Evolutionary conservation across 2,888 invertebrate species (phyloP).

Genomic region (Drosophila melanosoma): DNA sequence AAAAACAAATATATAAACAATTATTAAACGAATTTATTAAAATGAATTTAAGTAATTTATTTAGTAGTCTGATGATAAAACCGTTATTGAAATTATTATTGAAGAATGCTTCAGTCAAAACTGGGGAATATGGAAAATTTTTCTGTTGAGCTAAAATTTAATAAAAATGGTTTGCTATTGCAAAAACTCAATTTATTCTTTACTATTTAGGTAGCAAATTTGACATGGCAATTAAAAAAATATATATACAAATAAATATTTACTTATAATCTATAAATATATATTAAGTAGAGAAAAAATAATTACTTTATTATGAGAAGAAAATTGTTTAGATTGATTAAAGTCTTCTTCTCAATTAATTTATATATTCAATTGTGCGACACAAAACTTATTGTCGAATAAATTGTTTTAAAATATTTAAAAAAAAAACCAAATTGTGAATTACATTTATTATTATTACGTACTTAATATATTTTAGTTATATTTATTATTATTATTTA

Average conservation of each 20-base stretch:
- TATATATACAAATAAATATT: background rate
- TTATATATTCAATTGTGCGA: background rate
- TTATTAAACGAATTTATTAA: no score
- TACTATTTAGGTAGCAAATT: background rate
- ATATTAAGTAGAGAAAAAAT: no score
- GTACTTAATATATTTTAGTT: no score
- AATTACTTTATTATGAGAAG: background rate
- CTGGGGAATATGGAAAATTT: background rate
- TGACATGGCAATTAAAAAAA: background rate
- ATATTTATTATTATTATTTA: no score
- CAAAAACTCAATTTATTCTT: background rate
- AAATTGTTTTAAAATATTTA: no score
- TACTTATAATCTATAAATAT: background rate
- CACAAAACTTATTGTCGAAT: no score
- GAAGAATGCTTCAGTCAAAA: background rate
- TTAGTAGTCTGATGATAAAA: background rate
- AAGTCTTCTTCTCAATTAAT: background rate
- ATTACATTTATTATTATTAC: no score
- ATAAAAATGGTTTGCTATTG: background rate
- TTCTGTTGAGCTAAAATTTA: background rate
- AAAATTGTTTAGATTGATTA: background rate
- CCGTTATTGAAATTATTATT: background rate
- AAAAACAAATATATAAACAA: conserved; percentile 13
- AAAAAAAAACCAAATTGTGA: no score
- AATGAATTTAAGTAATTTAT: conserved; percentile 14